These are phyloP conservation scores for Anguilla pacifica DNA, from an alignment of 2,797 vertebrate species.

Conservation along the genomic window DNA sequence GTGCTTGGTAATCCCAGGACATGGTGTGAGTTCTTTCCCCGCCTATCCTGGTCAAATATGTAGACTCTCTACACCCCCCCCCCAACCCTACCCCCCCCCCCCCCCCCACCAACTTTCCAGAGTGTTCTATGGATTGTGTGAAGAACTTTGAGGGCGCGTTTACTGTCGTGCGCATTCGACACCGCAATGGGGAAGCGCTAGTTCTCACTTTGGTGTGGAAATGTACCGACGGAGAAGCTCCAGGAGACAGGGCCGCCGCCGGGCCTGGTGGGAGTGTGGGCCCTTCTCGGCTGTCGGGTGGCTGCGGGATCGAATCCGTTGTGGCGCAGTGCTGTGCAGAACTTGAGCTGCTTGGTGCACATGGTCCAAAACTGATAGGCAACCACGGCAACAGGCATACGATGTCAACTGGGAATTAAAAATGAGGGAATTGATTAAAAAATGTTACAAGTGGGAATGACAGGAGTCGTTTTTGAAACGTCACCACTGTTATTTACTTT, in stretches of 20 bases:
- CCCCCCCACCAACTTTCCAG: neutral
- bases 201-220: neutral
- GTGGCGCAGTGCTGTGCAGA: neutral
- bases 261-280: neutral
- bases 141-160: neutral
- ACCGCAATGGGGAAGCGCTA: neutral
- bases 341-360: neutral
- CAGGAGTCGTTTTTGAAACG: neutral
- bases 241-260: neutral
- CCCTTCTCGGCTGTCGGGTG: neutral
- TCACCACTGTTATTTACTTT: neutral
- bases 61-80: neutral
- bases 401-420: neutral
- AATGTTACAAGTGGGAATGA: neutral
- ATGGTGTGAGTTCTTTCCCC: neutral
- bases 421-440: neutral
- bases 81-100: no score
- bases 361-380: neutral
- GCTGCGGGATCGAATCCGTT: neutral
- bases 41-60: neutral
- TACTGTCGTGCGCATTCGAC: neutral
- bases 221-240: neutral
- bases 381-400: neutral
- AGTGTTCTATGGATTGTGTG: neutral
- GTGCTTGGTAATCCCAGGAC: neutral